Conservation (phyloP, 2,797 vertebrate genomes). For the Cirrhinus mrigala region DNA sequence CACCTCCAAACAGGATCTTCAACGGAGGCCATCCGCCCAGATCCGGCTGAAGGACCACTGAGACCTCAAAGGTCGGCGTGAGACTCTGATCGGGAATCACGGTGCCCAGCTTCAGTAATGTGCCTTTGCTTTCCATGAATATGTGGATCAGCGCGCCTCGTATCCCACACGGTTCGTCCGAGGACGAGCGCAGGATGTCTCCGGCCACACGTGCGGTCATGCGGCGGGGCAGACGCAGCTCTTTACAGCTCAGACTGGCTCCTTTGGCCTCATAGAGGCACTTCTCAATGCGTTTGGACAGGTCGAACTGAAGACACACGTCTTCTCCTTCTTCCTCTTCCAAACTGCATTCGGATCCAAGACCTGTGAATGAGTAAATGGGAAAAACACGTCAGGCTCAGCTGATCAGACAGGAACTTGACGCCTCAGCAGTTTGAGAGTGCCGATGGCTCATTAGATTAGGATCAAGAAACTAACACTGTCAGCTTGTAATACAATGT, state of each 20-base stretch:
- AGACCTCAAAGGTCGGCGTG: slow-evolving; percentile 81
- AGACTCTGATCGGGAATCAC: slow-evolving; percentile 69
- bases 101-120: slow-evolving; percentile 68
- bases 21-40: slow-evolving; percentile 71
- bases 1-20: slow-evolving; percentile 70
- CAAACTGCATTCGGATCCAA: slow-evolving; percentile 56
- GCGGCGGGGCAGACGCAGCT: slow-evolving; percentile 75
- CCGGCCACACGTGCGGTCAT: slow-evolving; percentile 72
- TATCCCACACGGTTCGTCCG: slow-evolving; percentile 80
- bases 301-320: slow-evolving; percentile 63
- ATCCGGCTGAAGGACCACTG: slow-evolving; percentile 73
- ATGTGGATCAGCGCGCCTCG: slow-evolving; percentile 77
- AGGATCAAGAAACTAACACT: background rate
- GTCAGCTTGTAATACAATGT: background rate
- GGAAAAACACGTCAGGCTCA: background rate
- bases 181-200: slow-evolving; percentile 70
- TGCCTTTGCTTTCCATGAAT: slow-evolving; percentile 70
- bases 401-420: background rate
- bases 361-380: slow-evolving; percentile 56
- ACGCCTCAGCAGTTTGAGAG: slow-evolving; percentile 7
- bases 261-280: slow-evolving; percentile 78
- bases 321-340: slow-evolving; percentile 69
- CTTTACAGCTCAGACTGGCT: slow-evolving; percentile 72
- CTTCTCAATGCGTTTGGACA: slow-evolving; percentile 72
- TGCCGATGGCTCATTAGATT: background rate